phyloP scores from a whole-genome alignment of 1,140 invertebrate genomes.

The Druon quercuslanigerum region DNA sequence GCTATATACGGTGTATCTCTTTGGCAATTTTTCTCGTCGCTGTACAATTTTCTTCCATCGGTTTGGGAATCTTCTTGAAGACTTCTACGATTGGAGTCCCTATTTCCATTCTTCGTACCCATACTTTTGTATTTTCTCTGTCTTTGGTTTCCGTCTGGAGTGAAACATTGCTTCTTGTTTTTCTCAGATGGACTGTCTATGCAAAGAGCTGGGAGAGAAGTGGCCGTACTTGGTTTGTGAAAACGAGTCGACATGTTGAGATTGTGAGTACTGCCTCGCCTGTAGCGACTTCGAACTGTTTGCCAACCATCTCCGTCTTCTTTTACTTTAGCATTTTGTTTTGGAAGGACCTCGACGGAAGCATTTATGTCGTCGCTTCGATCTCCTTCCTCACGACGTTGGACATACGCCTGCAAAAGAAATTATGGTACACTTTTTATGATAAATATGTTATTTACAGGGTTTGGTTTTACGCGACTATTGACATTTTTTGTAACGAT shows the following conservation, averaged over 20 bases:
- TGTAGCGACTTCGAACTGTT: slow-evolving; percentile 78
- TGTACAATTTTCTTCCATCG: slow-evolving; percentile 26
- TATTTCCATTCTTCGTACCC: slow-evolving; percentile 61
- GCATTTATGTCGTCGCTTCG: slow-evolving; percentile 58
- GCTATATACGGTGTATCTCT: slow-evolving; percentile 40
- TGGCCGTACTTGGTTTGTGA: slow-evolving; percentile 76
- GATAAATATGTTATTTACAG: too few species aligned
- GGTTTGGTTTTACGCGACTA: too few species aligned
- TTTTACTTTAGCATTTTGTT: slow-evolving; percentile 53
- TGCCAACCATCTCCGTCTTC: slow-evolving; percentile 79
- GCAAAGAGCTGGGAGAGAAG: slow-evolving; percentile 77
- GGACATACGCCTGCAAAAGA: slow-evolving; percentile 47
- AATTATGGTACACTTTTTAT: too few species aligned
- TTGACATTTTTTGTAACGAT: too few species aligned
- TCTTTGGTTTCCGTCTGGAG: slow-evolving; percentile 55
- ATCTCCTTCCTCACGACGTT: slow-evolving; percentile 46
- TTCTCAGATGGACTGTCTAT: slow-evolving; percentile 71
- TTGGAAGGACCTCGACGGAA: slow-evolving; percentile 65
- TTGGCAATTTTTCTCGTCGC: slow-evolving; percentile 38
- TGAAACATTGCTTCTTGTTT: slow-evolving; percentile 67
- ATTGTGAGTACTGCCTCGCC: slow-evolving; percentile 70
- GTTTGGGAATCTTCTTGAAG: slow-evolving; percentile 38
- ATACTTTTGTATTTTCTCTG: slow-evolving; percentile 54
- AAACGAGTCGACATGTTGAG: slow-evolving; percentile 74
- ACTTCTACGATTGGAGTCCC: slow-evolving; percentile 41